phyloP scores from a whole-genome alignment of 2,888 invertebrate genomes.

The Rotaria socialis region DNA sequence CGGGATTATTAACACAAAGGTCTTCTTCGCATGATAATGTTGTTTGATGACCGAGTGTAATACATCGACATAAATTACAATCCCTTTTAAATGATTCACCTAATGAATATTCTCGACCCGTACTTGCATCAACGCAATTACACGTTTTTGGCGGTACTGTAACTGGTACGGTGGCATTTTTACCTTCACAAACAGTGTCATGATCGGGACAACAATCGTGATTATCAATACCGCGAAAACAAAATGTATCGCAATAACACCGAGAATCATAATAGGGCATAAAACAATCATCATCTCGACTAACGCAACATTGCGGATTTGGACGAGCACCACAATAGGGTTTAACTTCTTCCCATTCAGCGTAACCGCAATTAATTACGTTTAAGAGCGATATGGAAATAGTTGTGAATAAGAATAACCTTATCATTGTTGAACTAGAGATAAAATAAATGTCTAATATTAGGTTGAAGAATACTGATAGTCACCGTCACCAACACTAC shows the following conservation, averaged over 20 bases:
- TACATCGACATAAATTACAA: conserved; percentile 26
- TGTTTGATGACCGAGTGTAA: not conserved
- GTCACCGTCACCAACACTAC: not conserved
- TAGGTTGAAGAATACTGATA: not conserved
- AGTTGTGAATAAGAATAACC: not conserved
- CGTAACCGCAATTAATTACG: not conserved
- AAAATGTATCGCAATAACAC: conserved; percentile 47
- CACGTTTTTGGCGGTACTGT: not conserved
- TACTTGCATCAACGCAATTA: not conserved
- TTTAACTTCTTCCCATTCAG: conserved; percentile 23
- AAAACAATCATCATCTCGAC: conserved; percentile 44
- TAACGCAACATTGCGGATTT: conserved; percentile 36
- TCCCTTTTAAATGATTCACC: conserved; percentile 1
- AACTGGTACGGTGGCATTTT: not conserved
- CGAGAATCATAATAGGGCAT: conserved; percentile 46
- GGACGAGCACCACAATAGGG: not conserved
- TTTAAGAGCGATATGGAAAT: not conserved
- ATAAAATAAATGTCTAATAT: not conserved
- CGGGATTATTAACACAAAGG: not conserved
- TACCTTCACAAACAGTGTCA: conserved; percentile 22
- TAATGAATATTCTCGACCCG: not conserved
- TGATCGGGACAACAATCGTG: conserved; percentile 46
- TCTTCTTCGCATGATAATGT: conserved; percentile 28
- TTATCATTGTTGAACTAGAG: not conserved
- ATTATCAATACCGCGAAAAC: conserved; percentile 37